Base-by-base conservation (phyloP, 2,797 vertebrate genomes). In the Microctenopoma steveboyesi region DNA sequence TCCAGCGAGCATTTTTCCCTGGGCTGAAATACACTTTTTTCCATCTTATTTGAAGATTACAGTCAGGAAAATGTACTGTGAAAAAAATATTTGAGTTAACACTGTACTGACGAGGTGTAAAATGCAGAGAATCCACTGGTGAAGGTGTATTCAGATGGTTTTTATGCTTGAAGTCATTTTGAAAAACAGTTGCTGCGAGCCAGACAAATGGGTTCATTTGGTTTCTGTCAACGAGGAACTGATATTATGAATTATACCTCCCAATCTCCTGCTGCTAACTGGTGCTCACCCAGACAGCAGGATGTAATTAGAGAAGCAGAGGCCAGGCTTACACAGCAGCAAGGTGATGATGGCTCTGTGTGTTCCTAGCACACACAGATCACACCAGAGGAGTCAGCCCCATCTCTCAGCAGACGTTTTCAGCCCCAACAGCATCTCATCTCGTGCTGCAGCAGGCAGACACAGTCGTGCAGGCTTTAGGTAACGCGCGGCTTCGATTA, bases 231-330 rank as follows among this genome's bases (percentile, higher is more conserved):
- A 30, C 4, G 2, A 64, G 35, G 35, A 50, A 15, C 1, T 69
- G 62, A 72, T 22, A 22, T 72, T 67, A 55, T 60, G 7, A 59
- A 55, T 65, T 58, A 52, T 56, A 11, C 30, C n/a, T 58, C 1
- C 1, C 16, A 48, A 48, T 64, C 69, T 70, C 76, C 70, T 73
- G 62, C 53, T 73, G 74, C 53, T 55, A 15, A 69, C 63, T 5
- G 39, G 10, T 3, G 0, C 47, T 66, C 35, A 45, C 39, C 47
- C 68, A 58, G 45, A 75, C 73, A 33, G 64, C 61, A 55, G 76
- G 78, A 83, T 69, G 7, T 82, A 74, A 81, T 86, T 64, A 59
- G 55, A 64, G 52, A 43, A 5, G 18, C 67, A 54, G 67, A 63
- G 49, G 65, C 73, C 30, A 43, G 47, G 48, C 39, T 66, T 39